These are phyloP conservation scores for Brachionus asplanchnoidis DNA, from an alignment of 1,140 invertebrate species.

Conservation along the genomic window DNA sequence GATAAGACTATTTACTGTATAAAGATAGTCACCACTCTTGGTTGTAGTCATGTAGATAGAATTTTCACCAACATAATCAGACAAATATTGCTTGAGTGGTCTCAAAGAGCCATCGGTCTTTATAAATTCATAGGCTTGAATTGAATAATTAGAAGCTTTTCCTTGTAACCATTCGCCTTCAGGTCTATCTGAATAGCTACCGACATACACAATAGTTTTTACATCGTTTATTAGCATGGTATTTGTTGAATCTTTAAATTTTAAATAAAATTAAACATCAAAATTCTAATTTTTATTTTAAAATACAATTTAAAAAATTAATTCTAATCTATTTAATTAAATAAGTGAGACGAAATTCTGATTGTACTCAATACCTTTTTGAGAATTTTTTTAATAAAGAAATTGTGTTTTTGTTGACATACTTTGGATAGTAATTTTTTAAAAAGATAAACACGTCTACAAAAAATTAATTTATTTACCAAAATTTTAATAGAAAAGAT, in stretches of 20 bases:
- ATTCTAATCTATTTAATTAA: not conserved
- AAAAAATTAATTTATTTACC: too few species aligned
- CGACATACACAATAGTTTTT: not conserved
- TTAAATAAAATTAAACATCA: not conserved
- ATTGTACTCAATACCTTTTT: too few species aligned
- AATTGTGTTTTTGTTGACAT: too few species aligned
- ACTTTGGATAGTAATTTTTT: too few species aligned
- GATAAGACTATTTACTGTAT: not conserved
- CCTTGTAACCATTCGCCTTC: constrained; percentile 2
- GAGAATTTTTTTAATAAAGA: too few species aligned
- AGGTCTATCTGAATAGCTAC: constrained; percentile 6
- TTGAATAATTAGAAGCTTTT: constrained; percentile 6
- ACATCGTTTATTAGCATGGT: not conserved
- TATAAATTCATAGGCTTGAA: not conserved
- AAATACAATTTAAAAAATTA: too few species aligned
- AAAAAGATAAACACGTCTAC: too few species aligned
- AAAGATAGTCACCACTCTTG: constrained; percentile 18
- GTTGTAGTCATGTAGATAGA: constrained; percentile 19
- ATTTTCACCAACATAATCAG: constrained; percentile 6
- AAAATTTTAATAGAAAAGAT: too few species aligned
- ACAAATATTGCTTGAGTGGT: not conserved
- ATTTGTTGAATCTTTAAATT: not conserved
- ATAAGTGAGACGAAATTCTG: not conserved
- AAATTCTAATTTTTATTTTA: not conserved
- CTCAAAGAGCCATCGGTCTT: constrained; percentile 11